Base-by-base conservation (phyloP, 2,888 invertebrate species). In the Gasteruption jaculator region DNA sequence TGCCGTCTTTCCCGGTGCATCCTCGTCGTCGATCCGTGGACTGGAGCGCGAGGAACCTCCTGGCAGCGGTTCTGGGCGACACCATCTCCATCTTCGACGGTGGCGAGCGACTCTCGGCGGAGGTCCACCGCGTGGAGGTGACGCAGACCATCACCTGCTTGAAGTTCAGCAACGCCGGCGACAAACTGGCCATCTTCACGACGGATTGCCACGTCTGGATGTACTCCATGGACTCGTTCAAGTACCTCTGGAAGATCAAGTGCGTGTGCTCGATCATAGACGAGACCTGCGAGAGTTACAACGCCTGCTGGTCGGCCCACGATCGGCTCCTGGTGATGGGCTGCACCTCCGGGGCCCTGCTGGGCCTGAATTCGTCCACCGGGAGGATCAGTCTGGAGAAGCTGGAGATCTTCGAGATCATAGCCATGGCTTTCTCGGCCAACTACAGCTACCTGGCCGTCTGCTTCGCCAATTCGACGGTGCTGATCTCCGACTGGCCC, bases 141-240 rank as follows among this genome's bases (percentile, higher is more conserved):
- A 10, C 20, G 0, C 20, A 43, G 6, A 18, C 27, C 4, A 21
- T 55, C 1, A 44, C 33, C 18, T 26, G 37, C 3, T 5, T 63
- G 8, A 63, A 63, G 37, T 65, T 61, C 60, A 60, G 52, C 38
- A 26, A 53, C 15, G 38, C 42, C 10, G 50, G 56, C 5, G 38
- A 26, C 5, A 31, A 49, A 40, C 25, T 62, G 12, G 45, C 42
- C 4, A 38, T 56, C 4, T 43, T 47, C 11, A 49, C 41, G 0
- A 1, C 21, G 1, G 18, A 19, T 6, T 41, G 41, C 8, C 5
- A 25, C 14, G 29, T 56, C 2, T 38, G 35, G 5, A 16, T 63
- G 18, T 52, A 50, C 37, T 40, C 41, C 31, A 6, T 45, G 10
- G 31, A 38, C 4, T 14, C 5, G 2, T 16, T 36, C 0, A 59